Evolutionary conservation across 2,888 invertebrate genomes (phyloP), one percentile per base, ranked within the genome.

Genomic region (Tryphoninae sp.): DNA sequence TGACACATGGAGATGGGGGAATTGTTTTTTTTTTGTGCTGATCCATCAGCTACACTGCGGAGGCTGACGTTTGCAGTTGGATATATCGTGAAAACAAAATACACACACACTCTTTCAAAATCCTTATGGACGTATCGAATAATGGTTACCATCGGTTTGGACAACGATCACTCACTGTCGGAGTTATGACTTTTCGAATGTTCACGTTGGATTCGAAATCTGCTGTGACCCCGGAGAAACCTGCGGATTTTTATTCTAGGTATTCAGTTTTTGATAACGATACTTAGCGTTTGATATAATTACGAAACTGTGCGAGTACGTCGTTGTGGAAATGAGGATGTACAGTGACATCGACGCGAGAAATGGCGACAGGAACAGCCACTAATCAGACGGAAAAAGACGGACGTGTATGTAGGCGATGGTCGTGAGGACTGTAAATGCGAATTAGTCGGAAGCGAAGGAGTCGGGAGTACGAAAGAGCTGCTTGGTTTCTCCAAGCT

Each of bases 381-480:
- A 62, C 76, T 77, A 77, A 77, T 77, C 76, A 53, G 65, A 67
- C 45, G 33, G 62, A 58, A 65, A 59, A 53, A 61, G 59, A n/a
- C 19, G 8, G 22, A 33, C 49, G 58, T 49, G 42, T n/a, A 59
- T 42, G 33, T 55, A 51, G 64, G 62, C 19, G 59, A 23, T 53
- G 45, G 33, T 33, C 45, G 55, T 42, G 62, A 58, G 69, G 61
- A 73, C 81, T 80, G 62, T 72, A 80, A 82, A 82, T 82, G 80
- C 77, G 83, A 83, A 83, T 83, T 83, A 83, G 81, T 79, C 81
- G 71, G 75, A 58, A 69, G 77, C 58, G 64, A 69, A 71, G 72
- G 83, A 67, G 75, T 62, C 72, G 72, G 81, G 76, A 73, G 81
- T 65, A 40, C 59, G 73, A 73, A 79, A 79, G 72, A 78, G 75